Evolutionary conservation across 1,140 invertebrate species (phyloP), one percentile per base, ranked within the genome.

Genomic region (Ceratina japonica): DNA sequence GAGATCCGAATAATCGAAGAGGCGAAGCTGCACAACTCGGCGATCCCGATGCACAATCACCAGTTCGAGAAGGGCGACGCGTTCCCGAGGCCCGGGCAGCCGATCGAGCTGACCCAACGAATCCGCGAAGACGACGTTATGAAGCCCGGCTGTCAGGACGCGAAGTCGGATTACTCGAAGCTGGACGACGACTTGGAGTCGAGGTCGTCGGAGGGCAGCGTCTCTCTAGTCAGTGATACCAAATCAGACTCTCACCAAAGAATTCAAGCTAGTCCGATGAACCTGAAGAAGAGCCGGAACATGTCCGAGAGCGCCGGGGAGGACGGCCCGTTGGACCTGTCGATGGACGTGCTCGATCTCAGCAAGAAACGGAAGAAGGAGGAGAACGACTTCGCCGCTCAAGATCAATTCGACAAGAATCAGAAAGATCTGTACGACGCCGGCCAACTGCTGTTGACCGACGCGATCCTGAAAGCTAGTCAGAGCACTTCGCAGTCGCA

Each of bases 271-370:
- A 90, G 88, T 88, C 91, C 90, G 65, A 91, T 91, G 51, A 89
- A 89, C 77, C 61, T 90, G 80, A 86, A 89, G 49, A 89, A 87
- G 65, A 58, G 37, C 10, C 22, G 65, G 10, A 22, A 51, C 62
- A 13, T 58, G 24, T 56, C 75, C 13, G 22, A 59, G 18, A 79
- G 8, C 22, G 37, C 78, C 0, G 84, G 78, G n/a, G 90, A 92
- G 7, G 94, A 96, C 69, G 93, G 93, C 13, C 96, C 96, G 0
- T 92, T 97, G 70, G 96, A 97, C 92, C 91, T 97, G 3, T 95
- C 94, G 49, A 96, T 96, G 92, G 95, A 97, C 91, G 96, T 96
- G 3, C 91, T 98, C n/a, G 97, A 98, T 92, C 94, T 98, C 78
- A 97, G 96, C 87, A 96, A 97, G 83, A 98, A 97, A 89, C 90